phyloP scores from a whole-genome alignment of 2,797 vertebrate species.

The Gymnothorax reevesii region DNA sequence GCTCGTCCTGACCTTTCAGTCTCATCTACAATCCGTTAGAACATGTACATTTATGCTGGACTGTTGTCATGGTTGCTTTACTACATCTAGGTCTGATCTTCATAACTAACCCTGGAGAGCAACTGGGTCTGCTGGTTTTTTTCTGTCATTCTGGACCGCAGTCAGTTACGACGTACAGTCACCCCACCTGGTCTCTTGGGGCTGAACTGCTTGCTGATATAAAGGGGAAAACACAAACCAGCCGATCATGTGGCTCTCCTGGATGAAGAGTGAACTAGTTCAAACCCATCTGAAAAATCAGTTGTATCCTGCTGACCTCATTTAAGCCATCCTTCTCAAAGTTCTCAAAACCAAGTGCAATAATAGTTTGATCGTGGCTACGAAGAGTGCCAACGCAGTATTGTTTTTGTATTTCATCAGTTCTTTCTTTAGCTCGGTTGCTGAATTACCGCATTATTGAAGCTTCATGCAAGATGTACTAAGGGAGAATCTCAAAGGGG shows the following conservation, averaged over 20 bases:
- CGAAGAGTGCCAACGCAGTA: not conserved
- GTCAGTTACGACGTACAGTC: not conserved
- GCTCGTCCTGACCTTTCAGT: not conserved
- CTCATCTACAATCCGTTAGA: not conserved
- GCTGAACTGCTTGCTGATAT: too few relatives aligned
- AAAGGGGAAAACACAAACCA: too few relatives aligned
- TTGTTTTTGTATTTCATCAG: not conserved
- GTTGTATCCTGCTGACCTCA: not conserved
- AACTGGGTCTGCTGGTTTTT: not conserved
- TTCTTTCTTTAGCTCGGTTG: not conserved
- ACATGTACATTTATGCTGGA: not conserved
- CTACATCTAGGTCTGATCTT: not conserved
- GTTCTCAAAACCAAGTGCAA: constrained; percentile 9
- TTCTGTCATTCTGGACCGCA: not conserved
- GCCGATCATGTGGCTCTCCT: not conserved
- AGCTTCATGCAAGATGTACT: not conserved
- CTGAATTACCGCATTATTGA: not conserved
- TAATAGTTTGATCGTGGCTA: not conserved
- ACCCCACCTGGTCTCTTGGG: too few relatives aligned
- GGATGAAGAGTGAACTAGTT: not conserved
- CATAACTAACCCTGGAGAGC: not conserved
- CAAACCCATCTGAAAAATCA: not conserved
- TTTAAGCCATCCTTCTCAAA: not conserved
- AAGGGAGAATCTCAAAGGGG: not conserved
- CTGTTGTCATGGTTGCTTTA: not conserved